phyloP scores from a whole-genome alignment of 1,140 invertebrate species.

The Popillia japonica region DNA sequence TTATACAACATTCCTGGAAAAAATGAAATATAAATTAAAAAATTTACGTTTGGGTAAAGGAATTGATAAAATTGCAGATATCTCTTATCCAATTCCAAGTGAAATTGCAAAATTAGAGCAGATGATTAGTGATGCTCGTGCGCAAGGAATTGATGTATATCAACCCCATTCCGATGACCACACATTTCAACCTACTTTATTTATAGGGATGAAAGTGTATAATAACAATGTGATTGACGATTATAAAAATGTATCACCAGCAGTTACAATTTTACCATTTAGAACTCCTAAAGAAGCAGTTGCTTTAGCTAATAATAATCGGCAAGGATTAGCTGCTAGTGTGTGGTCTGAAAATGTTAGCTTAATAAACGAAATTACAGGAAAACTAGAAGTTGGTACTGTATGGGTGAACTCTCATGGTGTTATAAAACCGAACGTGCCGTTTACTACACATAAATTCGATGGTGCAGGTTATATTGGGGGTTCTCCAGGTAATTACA shows the following conservation, averaged over 20 bases:
- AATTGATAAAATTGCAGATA: conserved; percentile 60
- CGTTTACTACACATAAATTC: conserved; percentile 64
- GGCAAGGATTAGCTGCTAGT: conserved; percentile 64
- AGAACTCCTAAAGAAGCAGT: conserved; percentile 70
- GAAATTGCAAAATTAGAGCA: conserved; percentile 43
- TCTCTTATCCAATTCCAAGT: conserved; percentile 42
- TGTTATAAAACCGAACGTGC: conserved; percentile 63
- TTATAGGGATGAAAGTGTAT: conserved; percentile 50
- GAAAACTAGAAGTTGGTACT: conserved; percentile 60
- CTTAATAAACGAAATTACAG: conserved; percentile 65
- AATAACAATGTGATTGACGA: conserved; percentile 56
- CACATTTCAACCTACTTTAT: conserved; percentile 46
- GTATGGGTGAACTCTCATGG: conserved; percentile 70
- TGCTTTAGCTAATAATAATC: conserved; percentile 65
- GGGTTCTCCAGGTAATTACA: conserved; percentile 56
- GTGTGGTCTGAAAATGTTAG: conserved; percentile 69
- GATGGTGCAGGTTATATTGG: conserved; percentile 63
- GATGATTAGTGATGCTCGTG: conserved; percentile 44
- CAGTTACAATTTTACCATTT: conserved; percentile 65
- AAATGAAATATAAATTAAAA: conserved; percentile 61
- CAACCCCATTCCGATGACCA: conserved; percentile 33
- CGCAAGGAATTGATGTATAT: conserved; percentile 51
- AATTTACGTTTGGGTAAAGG: conserved; percentile 62
- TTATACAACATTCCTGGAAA: conserved; percentile 61
- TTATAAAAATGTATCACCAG: conserved; percentile 56